Conservation (phyloP, 2,797 vertebrate genomes). For the Enteromius treurensis region DNA sequence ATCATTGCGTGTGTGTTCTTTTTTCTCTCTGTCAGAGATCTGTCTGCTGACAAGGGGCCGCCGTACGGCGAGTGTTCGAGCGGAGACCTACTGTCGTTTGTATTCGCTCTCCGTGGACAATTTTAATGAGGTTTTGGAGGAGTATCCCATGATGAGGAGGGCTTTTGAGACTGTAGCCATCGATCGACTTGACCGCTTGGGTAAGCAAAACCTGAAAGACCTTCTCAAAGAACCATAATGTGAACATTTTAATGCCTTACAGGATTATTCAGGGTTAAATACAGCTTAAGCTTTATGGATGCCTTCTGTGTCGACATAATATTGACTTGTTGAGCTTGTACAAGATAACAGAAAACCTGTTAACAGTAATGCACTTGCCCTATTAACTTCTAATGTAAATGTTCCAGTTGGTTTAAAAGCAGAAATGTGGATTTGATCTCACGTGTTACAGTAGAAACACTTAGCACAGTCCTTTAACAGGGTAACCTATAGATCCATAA, state of each 20-base stretch:
- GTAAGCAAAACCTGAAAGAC: constrained; percentile 66
- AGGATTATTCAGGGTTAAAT: constrained; percentile 12
- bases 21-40: constrained; percentile 77
- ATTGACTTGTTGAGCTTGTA: neutral
- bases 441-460: neutral
- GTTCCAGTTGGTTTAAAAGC: neutral
- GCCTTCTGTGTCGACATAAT: neutral
- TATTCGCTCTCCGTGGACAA: constrained; percentile 92
- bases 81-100: constrained; percentile 90
- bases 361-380: neutral
- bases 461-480: neutral
- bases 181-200: constrained; percentile 91
- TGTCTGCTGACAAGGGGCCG: constrained; percentile 90
- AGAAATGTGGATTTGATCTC: neutral
- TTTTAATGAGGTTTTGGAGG: constrained; percentile 94
- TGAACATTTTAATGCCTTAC: neutral
- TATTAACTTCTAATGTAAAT: constrained; percentile 7
- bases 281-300: neutral
- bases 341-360: neutral
- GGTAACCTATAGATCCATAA: neutral
- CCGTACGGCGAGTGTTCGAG: constrained; percentile 88
- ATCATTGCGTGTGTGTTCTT: neutral
- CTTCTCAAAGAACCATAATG: neutral
- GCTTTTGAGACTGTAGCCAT: constrained; percentile 94
- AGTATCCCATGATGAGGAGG: constrained; percentile 95